Conservation (phyloP, 2,113 vertebrate species). For the Xerus inauris region DNA sequence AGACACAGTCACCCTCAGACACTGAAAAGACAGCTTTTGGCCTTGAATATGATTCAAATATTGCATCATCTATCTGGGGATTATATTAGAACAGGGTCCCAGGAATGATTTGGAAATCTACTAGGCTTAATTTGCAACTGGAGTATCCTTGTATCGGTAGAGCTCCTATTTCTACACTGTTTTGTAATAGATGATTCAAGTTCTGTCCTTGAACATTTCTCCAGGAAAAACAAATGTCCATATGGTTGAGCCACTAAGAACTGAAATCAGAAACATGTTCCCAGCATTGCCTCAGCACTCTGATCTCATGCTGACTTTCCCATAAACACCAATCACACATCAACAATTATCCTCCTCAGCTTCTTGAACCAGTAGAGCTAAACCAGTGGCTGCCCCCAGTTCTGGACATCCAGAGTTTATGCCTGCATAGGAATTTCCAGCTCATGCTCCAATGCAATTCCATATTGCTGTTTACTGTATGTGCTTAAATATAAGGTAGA, state of each 20-base stretch:
- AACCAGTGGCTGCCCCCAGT: background rate
- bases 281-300: background rate
- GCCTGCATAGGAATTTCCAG: background rate
- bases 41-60: conserved; percentile 50
- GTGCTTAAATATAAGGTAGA: background rate
- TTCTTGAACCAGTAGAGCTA: background rate
- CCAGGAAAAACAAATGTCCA: background rate
- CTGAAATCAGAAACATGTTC: background rate
- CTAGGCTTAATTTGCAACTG: conserved; percentile 30
- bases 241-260: background rate
- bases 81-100: conserved; percentile 40
- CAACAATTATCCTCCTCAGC: background rate
- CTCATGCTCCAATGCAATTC: background rate
- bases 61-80: conserved; percentile 48
- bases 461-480: background rate
- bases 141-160: conserved; percentile 21
- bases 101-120: conserved; percentile 32
- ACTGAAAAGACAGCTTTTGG: conserved; percentile 37
- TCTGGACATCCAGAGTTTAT: background rate
- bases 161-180: background rate
- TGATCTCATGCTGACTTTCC: conserved; percentile 25
- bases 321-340: background rate
- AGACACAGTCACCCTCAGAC: conserved; percentile 54
- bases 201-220: conserved; percentile 15
- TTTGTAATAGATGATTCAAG: background rate